Evolutionary conservation across 2,797 vertebrate genomes (phyloP).

Genomic region (Diplodus sargus): DNA sequence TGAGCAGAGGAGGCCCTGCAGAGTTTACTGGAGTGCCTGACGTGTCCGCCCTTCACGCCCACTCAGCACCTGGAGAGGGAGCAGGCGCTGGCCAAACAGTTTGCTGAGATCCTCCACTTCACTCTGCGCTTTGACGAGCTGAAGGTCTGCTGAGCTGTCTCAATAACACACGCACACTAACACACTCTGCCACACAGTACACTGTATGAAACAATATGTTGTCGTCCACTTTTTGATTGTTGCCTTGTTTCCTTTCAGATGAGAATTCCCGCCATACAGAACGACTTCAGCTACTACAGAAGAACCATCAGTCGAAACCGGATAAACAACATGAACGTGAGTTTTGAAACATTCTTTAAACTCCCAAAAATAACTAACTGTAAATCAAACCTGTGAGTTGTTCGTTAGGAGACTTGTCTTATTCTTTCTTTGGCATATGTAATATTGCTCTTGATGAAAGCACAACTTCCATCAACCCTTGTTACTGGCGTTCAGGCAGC

Average conservation of each 20-base stretch:
- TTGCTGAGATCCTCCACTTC: slow-evolving; percentile 98
- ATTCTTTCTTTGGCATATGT: too few species aligned
- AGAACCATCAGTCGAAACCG: slow-evolving; percentile 96
- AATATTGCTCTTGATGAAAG: too few species aligned
- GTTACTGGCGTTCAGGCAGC: too few species aligned
- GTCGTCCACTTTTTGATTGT: neutral
- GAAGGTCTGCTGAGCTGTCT: slow-evolving; percentile 85
- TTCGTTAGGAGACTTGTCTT: too few species aligned
- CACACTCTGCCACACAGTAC: too few species aligned
- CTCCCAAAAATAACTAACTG: too few species aligned
- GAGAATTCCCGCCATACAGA: slow-evolving; percentile 98
- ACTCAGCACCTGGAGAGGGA: slow-evolving; percentile 98
- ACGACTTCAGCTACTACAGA: slow-evolving; percentile 98
- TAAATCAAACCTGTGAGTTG: too few species aligned
- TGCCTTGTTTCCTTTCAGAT: slow-evolving; percentile 84
- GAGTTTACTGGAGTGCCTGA: slow-evolving; percentile 93
- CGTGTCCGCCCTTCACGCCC: slow-evolving; percentile 93
- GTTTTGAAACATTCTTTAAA: slow-evolving; percentile 60
- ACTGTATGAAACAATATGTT: neutral
- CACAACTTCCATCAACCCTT: too few species aligned
- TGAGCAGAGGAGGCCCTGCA: slow-evolving; percentile 90
- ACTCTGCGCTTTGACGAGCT: slow-evolving; percentile 98
- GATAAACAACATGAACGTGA: slow-evolving; percentile 99
- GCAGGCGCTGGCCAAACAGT: slow-evolving; percentile 97
- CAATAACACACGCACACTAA: neutral